Evolutionary conservation across 2,797 vertebrate species (phyloP).

Genomic region (Acipenser transmontanus): DNA sequence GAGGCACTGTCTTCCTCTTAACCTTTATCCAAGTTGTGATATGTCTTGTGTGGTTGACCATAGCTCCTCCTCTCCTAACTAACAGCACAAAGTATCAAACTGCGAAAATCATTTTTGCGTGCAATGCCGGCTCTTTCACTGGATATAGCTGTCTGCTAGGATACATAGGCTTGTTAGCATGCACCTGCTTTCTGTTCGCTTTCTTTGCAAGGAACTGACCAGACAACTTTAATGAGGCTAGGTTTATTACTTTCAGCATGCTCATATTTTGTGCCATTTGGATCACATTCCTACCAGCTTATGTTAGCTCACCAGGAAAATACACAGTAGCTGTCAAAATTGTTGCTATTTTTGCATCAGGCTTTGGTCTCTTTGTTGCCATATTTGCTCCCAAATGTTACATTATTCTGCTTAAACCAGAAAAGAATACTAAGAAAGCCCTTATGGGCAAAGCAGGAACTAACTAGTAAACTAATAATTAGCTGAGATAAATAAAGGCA

Average conservation of each 20-base stretch:
- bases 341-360: conserved; percentile 69
- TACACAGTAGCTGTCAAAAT: conserved; percentile 51
- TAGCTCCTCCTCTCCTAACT: conserved; percentile 38
- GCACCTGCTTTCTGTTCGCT: conserved; percentile 50
- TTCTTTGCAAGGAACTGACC: conserved; percentile 52
- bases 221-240: conserved; percentile 12
- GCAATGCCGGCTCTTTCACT: conserved; percentile 39
- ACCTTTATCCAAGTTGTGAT: conserved; percentile 33
- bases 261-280: conserved; percentile 60
- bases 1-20: conserved; percentile 44
- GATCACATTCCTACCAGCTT: conserved; percentile 54
- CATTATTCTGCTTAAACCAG: conserved; percentile 39
- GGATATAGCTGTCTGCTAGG: conserved; percentile 50
- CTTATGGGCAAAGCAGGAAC: conserved; percentile 26
- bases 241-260: background rate
- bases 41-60: conserved; percentile 43
- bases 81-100: conserved; percentile 47
- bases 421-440: conserved; percentile 40
- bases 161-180: conserved; percentile 55
- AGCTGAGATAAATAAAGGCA: too few relatives aligned
- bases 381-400: conserved; percentile 46
- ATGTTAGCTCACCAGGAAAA: conserved; percentile 56
- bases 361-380: conserved; percentile 57
- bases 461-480: conserved; percentile 4
- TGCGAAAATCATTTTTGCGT: conserved; percentile 50